phyloP scores from a whole-genome alignment of 2,113 vertebrate species.

The Sula dactylatra region DNA sequence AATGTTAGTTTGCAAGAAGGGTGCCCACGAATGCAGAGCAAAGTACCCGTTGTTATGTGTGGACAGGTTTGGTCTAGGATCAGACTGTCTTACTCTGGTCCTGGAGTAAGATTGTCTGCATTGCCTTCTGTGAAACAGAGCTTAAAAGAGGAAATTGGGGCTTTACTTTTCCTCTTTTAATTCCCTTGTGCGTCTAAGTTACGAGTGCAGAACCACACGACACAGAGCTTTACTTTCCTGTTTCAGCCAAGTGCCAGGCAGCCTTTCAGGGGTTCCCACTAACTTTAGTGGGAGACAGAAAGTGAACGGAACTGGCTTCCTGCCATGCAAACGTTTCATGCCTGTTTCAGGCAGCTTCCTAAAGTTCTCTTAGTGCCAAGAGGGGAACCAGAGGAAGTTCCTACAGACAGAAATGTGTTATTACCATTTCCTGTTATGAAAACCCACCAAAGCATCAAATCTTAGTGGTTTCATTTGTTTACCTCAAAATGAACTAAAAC shows the following conservation, averaged over 20 bases:
- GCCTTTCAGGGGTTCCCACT: neutral
- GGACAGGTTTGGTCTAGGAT: neutral
- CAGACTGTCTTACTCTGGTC: neutral
- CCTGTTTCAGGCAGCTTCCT: conserved; percentile 26
- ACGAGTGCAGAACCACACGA: neutral
- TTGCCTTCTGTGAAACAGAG: neutral
- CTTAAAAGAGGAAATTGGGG: neutral
- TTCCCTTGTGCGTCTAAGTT: neutral
- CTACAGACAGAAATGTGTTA: conserved; percentile 15
- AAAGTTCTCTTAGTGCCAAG: neutral
- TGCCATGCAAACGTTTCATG: neutral
- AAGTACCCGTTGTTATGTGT: neutral
- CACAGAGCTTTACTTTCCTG: neutral
- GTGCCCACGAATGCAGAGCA: neutral
- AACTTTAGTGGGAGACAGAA: neutral
- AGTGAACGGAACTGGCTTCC: neutral
- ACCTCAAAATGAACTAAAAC: neutral
- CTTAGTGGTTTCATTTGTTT: neutral
- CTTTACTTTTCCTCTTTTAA: neutral
- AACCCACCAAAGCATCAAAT: neutral
- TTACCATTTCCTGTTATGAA: conserved; percentile 40
- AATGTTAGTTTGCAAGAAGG: neutral
- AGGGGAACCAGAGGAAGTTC: conserved; percentile 26
- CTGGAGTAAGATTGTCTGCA: neutral
- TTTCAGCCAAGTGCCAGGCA: neutral